Base-by-base conservation (phyloP, 2,113 vertebrate species). In the Hoplias malabaricus region DNA sequence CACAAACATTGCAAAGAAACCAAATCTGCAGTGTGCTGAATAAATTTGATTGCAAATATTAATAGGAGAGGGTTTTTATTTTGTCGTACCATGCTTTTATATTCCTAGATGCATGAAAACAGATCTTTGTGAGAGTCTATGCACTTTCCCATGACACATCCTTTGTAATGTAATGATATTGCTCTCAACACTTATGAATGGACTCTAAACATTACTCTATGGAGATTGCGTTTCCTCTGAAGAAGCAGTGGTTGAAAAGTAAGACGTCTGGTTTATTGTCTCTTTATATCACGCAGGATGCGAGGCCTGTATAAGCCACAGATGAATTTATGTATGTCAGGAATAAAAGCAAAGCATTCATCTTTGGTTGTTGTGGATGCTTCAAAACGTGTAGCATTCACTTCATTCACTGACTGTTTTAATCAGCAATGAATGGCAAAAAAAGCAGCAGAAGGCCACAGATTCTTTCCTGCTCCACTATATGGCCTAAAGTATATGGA, bases 151-250 rank as follows among this genome's bases (percentile, higher is more conserved):
- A 57, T 57, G 54, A 57, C 11, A 16, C 1, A 27, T 12, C 8
- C 23, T 57, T 29, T 27, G 1, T 10, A 48, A 53, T 53, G 33
- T 56, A 68, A 57, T 68, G 7, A 76, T 76, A 76, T 43, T 68
- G 34, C 34, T 56, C 50, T 57, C 48, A 29, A 19, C 40, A 27
- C 48, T 66, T 54, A 12, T 25, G 34, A 34, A 33, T 53, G 19
- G 34, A 65, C 48, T 34, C 14, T 42, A 68, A 76, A 25, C 54
- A 53, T 8, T 36, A 8, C 34, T 42, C 40, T 11, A 53, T 40
- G 29, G 13, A 27, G 23, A 76, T 33, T 68, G 7, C 7, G 19
- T 76, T 42, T 67, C 46, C 29, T 67, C n/a, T 46, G 4, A 59
- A 75, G 43, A 57, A 14, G 25, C 54, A 36, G 42, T 38, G 12